Evolutionary conservation across 2,113 vertebrate genomes (phyloP).

Genomic region (Alaudala cheleensis): DNA sequence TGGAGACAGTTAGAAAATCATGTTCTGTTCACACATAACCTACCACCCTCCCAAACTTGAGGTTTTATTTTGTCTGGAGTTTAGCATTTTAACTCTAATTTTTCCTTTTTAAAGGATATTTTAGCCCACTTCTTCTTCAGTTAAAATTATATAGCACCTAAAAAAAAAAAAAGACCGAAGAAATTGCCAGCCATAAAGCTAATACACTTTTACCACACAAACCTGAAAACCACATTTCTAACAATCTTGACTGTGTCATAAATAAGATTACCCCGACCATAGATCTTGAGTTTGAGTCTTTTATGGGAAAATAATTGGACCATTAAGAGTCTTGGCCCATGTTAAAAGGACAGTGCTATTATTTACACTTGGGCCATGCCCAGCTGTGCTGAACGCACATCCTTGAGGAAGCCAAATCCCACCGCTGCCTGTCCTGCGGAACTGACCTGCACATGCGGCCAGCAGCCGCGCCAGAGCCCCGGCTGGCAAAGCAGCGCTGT

Average conservation of each 20-base stretch:
- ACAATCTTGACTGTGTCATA: background rate
- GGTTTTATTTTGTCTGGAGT: background rate
- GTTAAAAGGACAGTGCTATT: too few relatives aligned
- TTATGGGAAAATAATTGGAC: background rate
- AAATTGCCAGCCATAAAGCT: background rate
- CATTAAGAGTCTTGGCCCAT: accelerated
- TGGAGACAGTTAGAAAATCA: background rate
- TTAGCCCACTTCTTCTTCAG: background rate
- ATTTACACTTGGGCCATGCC: background rate
- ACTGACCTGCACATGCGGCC: background rate
- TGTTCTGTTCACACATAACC: background rate
- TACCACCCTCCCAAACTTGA: background rate
- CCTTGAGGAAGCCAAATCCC: background rate
- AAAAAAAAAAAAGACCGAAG: background rate
- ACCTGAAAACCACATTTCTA: background rate
- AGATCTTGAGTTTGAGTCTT: background rate
- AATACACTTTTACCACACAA: background rate
- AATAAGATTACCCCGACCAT: background rate
- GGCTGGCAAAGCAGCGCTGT: accelerated
- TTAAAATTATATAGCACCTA: background rate
- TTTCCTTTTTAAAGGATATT: background rate
- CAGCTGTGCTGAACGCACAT: accelerated
- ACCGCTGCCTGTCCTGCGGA: too few relatives aligned
- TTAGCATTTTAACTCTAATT: background rate
- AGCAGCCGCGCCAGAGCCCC: background rate